These are phyloP conservation scores for Rhincodon typus DNA, from an alignment of 2,797 vertebrate genomes.

Conservation along the genomic window DNA sequence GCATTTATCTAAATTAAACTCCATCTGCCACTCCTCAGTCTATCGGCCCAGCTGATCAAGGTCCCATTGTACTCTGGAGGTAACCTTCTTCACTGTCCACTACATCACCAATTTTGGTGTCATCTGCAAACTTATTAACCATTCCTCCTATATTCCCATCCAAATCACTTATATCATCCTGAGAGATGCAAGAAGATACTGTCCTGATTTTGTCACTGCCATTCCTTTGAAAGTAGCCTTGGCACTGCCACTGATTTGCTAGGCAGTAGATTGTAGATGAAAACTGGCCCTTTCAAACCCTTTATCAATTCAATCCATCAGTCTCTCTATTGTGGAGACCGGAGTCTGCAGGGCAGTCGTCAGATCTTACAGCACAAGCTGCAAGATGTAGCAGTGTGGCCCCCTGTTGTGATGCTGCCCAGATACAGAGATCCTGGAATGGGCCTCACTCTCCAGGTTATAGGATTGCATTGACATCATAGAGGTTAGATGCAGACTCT, in stretches of 20 bases:
- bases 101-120: too few species aligned
- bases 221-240: too few species aligned
- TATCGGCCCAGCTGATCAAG: too few species aligned
- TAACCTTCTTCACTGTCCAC: too few species aligned
- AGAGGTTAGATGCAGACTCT: neutral
- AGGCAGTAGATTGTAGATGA: neutral
- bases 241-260: neutral
- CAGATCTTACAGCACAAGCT: neutral
- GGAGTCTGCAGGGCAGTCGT: neutral
- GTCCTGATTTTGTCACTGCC: neutral
- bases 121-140: too few species aligned
- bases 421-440: neutral
- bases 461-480: neutral
- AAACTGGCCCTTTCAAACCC: neutral
- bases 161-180: neutral
- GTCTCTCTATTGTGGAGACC: neutral
- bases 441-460: neutral
- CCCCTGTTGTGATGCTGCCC: neutral
- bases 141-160: too few species aligned
- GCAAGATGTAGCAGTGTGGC: neutral
- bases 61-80: too few species aligned
- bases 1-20: too few species aligned
- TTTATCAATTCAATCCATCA: neutral
- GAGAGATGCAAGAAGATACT: neutral
- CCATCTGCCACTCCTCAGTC: too few species aligned